Conservation (phyloP, 2,888 invertebrate genomes). For the Lasioglossum zephyrum region DNA sequence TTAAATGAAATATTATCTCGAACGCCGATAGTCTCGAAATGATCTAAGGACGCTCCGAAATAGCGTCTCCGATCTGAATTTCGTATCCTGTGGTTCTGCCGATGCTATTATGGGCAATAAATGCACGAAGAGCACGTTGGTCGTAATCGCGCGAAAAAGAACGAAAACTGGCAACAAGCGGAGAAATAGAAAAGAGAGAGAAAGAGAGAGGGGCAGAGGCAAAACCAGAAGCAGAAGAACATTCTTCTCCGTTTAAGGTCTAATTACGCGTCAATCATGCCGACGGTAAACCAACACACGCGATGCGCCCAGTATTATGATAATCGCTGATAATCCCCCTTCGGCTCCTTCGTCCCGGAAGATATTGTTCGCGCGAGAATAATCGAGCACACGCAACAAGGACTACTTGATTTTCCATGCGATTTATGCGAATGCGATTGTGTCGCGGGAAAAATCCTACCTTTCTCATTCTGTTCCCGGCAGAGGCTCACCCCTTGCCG, state of each 20-base stretch:
- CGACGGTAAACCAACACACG: slow-evolving; percentile 21
- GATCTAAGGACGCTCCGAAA: background rate
- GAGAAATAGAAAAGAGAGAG: background rate
- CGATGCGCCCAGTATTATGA: slow-evolving; percentile 31
- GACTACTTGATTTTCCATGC: slow-evolving; percentile 63
- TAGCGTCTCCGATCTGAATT: background rate
- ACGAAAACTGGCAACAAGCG: background rate
- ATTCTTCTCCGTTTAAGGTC: slow-evolving; percentile 12
- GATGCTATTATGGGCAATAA: background rate
- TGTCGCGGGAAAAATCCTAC: slow-evolving; percentile 35
- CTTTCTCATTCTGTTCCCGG: background rate
- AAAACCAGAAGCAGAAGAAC: background rate
- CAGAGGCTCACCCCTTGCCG: slow-evolving; percentile 35
- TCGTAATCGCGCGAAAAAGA: background rate
- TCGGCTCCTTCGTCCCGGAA: slow-evolving; percentile 11
- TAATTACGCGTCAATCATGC: slow-evolving; percentile 1
- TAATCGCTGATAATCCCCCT: slow-evolving; percentile 41
- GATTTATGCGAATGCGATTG: slow-evolving; percentile 56
- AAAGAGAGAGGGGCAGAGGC: background rate
- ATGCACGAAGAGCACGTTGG: background rate
- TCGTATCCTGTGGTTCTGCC: background rate
- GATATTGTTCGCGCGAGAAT: slow-evolving; percentile 30
- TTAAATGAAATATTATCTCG: background rate
- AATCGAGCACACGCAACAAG: slow-evolving; percentile 46
- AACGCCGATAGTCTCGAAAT: background rate